Conservation (phyloP, 2,888 invertebrate species). For the Clostera curtula region DNA sequence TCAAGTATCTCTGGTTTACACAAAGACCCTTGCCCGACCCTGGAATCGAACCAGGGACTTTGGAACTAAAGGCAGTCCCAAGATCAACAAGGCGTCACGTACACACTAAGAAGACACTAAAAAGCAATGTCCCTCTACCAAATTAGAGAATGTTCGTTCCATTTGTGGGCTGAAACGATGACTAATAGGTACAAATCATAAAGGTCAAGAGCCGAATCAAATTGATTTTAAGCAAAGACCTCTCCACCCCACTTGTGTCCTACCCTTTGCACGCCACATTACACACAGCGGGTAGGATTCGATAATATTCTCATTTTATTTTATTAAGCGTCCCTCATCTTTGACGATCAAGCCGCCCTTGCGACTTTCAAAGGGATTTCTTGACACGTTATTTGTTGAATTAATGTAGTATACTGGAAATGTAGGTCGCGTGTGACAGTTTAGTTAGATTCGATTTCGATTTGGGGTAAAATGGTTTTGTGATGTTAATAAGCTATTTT, state of each 20-base stretch:
- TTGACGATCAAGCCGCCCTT: conserved; percentile 39
- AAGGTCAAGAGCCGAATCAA: too few species aligned
- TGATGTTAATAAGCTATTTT: background rate
- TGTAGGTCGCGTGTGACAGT: conserved; percentile 17
- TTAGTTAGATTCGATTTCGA: conserved; percentile 1
- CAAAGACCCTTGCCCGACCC: too few species aligned
- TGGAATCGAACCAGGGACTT: too few species aligned
- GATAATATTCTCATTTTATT: conserved; percentile 65
- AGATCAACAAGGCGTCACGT: too few species aligned
- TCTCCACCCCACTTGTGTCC: conserved; percentile 21
- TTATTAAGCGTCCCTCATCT: conserved; percentile 47
- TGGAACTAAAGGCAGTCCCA: too few species aligned
- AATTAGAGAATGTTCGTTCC: too few species aligned
- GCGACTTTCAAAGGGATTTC: conserved; percentile 44
- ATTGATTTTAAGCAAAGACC: too few species aligned
- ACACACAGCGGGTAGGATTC: conserved; percentile 50
- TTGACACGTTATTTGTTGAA: conserved; percentile 64
- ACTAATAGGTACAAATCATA: too few species aligned
- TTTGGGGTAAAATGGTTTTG: background rate
- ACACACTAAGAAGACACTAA: too few species aligned
- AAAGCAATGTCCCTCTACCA: too few species aligned
- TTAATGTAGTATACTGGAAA: conserved; percentile 43
- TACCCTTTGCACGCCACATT: conserved; percentile 47
- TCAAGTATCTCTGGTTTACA: too few species aligned
- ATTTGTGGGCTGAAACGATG: too few species aligned